Percentiles rank a stretch among this genome's conserved stretches.
phyloP scores from a whole-genome alignment of 2,888 invertebrate genomes.

The Chloroclysta siterata region DNA sequence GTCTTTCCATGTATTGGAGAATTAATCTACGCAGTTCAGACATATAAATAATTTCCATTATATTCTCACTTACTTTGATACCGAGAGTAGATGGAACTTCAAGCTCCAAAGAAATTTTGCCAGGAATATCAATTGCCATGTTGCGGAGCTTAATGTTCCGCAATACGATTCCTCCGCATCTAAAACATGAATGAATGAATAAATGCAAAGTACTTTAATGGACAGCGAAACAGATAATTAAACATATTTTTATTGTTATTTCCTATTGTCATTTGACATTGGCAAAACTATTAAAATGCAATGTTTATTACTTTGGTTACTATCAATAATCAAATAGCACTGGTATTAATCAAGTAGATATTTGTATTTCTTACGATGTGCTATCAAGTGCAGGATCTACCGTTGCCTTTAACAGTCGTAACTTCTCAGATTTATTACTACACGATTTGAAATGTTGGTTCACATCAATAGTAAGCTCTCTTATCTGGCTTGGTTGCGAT shows the following conservation, averaged over 20 bases:
- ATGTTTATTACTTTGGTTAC: too few species aligned
- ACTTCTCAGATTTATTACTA: constrained; percentile 12
- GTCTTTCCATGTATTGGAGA: too few species aligned
- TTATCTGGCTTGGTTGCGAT: constrained; percentile 82
- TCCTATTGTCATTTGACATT: too few species aligned
- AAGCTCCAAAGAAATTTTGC: constrained; percentile 23
- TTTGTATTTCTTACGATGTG: constrained; percentile 54
- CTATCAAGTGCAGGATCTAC: constrained; percentile 44
- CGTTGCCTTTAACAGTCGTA: constrained; percentile 35
- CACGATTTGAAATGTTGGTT: constrained; percentile 40
- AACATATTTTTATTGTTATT: too few species aligned
- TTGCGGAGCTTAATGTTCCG: constrained; percentile 51
- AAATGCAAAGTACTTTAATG: neutral
- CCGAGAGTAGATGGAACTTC: neutral
- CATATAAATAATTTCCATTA: too few species aligned
- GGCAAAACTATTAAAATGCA: too few species aligned
- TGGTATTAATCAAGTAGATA: too few species aligned
- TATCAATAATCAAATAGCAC: too few species aligned
- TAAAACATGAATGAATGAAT: constrained; percentile 32
- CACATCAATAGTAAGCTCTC: constrained; percentile 45
- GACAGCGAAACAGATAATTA: too few species aligned
- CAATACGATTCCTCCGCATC: constrained; percentile 61
- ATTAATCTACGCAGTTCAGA: too few species aligned
- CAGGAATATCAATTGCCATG: constrained; percentile 43
- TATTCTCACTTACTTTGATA: constrained; percentile 5